phyloP scores from a whole-genome alignment of 1,140 invertebrate species.

The Coboldia fuscipes region DNA sequence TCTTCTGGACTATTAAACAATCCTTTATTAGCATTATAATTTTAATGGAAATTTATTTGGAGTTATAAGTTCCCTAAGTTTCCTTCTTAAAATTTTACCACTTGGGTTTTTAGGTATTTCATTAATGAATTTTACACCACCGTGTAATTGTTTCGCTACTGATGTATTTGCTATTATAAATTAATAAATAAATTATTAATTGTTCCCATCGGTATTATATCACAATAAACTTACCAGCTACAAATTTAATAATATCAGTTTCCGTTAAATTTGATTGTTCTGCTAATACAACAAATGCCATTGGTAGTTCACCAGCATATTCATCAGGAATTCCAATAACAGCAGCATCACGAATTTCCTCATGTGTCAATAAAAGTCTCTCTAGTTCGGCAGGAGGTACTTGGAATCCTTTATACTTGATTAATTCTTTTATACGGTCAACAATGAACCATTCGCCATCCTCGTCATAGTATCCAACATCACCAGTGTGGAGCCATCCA shows the following conservation, averaged over 20 bases:
- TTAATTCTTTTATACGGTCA: conserved; percentile 42
- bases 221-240: conserved; percentile 20
- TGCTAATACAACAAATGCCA: conserved; percentile 31
- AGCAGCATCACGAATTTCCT: conserved; percentile 35
- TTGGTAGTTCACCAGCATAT: conserved; percentile 36
- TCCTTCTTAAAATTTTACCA: conserved; percentile 39
- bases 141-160: conserved; percentile 27
- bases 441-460: conserved; percentile 36
- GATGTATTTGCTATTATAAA: conserved; percentile 23
- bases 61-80: conserved; percentile 21
- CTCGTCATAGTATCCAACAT: conserved; percentile 45
- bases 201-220: too few species aligned
- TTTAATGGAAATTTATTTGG: background rate
- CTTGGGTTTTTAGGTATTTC: conserved; percentile 40
- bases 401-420: conserved; percentile 22
- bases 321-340: conserved; percentile 41
- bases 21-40: too few species aligned
- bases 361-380: conserved; percentile 37
- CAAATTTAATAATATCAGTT: conserved; percentile 22
- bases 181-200: too few species aligned
- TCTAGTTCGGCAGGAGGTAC: conserved; percentile 45
- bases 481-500: conserved; percentile 39
- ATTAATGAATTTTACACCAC: conserved; percentile 36
- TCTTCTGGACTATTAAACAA: too few species aligned
- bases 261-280: conserved; percentile 16